Evolutionary conservation across 1,140 invertebrate species (phyloP), one percentile per base, ranked within the genome.

Genomic region (Leucophenga varia): DNA sequence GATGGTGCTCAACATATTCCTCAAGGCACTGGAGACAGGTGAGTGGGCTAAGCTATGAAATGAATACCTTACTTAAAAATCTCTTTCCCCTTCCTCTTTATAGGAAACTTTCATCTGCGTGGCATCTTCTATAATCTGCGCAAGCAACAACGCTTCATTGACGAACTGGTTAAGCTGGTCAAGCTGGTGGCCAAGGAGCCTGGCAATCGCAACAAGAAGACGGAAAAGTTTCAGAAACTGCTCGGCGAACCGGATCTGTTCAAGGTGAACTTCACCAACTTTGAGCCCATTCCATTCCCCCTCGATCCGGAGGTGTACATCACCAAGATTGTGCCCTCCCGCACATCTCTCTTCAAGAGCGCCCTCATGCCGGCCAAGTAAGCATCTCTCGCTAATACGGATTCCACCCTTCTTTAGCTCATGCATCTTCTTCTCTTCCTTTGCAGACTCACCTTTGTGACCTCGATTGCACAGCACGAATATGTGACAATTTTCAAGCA

Each of bases 401-500:
- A 10, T 14, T 32, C 9, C 3, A 13, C 25, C 25, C 25, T 7
- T 7, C n/a, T n/a, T n/a, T n/a, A n/a, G n/a, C n/a, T n/a, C n/a
- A n/a, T n/a, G n/a, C n/a, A n/a, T n/a, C n/a, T n/a, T n/a, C n/a
- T n/a, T n/a, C n/a, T n/a, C n/a, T 0, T 20, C 2, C 25, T n/a
- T 43, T 10, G 0, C 28, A 75, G 72, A 40, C 52, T 99, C 16
- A 92, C 93, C 3, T 98, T 99, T 75, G 78, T 88, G 13, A 75
- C 73, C 0, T 95, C 92, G 0, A 83, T 73, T 19, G 61, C 80
- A 1, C 82, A 86, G 39, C 86, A 87, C 22, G 91, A 96, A 72
- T 99, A 98, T 78, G 88, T 93, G 12, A 91, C 94, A 0, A 98
- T 99, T 54, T 99, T 98, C 76, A 99, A 99, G 79, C 86, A 96